phyloP scores from a whole-genome alignment of 1,140 invertebrate species.

The Uloborus diversus region DNA sequence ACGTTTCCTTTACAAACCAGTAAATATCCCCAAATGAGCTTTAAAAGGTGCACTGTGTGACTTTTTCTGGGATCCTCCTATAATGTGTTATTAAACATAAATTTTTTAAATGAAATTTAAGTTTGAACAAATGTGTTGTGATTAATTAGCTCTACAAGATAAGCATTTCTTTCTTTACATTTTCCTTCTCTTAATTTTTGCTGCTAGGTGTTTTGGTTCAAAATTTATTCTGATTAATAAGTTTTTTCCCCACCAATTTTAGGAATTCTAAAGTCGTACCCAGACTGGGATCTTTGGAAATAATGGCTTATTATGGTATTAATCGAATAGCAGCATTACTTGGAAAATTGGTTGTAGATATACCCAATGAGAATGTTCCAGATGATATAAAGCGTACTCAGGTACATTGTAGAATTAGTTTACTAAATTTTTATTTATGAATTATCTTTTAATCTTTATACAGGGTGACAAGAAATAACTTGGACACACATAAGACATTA shows the following conservation, averaged over 20 bases:
- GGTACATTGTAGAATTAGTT: neutral
- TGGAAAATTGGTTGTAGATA: slow-evolving; percentile 20
- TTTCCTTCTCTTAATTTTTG: neutral
- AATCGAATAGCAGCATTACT: slow-evolving; percentile 16
- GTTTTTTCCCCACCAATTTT: neutral
- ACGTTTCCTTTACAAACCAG: too few species aligned
- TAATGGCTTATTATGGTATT: slow-evolving; percentile 60
- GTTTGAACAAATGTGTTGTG: too few species aligned
- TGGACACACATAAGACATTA: too few species aligned
- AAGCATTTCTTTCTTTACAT: neutral
- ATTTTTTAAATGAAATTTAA: too few species aligned
- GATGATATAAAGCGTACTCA: slow-evolving; percentile 29
- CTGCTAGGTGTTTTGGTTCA: neutral
- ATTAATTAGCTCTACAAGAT: neutral
- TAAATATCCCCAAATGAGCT: too few species aligned
- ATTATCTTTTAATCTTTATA: neutral
- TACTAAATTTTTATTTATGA: neutral
- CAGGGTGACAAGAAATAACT: too few species aligned
- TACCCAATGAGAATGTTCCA: slow-evolving; percentile 11
- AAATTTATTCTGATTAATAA: neutral
- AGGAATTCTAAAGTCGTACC: slow-evolving; percentile 65
- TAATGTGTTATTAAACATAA: too few species aligned
- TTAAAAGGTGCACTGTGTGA: too few species aligned
- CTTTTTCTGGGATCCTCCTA: too few species aligned
- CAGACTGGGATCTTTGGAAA: slow-evolving; percentile 64